Evolutionary conservation across 2,888 invertebrate genomes (phyloP).

Genomic region (Choristoneura rosaceana): DNA sequence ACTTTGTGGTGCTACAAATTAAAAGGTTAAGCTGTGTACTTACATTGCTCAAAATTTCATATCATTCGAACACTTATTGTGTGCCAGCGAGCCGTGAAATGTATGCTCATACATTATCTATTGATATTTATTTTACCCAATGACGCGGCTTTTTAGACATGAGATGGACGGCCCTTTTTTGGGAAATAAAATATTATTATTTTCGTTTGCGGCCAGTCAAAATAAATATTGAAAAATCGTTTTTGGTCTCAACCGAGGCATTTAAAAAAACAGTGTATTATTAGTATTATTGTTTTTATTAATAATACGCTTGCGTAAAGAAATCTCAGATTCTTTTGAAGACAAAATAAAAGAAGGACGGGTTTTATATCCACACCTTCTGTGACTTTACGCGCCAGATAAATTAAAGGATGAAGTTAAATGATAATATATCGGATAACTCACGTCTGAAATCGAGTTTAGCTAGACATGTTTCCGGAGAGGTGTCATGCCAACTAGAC

Average conservation of each 20-base stretch:
- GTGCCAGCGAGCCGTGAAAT: constrained; percentile 30
- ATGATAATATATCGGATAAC: no score
- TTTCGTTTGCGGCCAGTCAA: not conserved
- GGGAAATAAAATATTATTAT: constrained; percentile 6
- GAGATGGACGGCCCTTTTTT: constrained; percentile 10
- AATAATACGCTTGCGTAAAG: no score
- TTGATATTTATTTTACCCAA: constrained; percentile 30
- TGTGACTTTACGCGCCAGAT: no score
- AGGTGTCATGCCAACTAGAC: no score
- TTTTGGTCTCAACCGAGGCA: not conserved
- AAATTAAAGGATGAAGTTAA: no score
- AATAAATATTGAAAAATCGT: not conserved
- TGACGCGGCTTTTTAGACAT: constrained; percentile 22
- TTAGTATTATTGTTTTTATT: no score
- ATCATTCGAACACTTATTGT: constrained; percentile 23
- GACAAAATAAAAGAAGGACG: no score
- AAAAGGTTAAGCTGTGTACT: constrained; percentile 28
- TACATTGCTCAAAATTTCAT: constrained; percentile 6
- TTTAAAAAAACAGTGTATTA: not conserved
- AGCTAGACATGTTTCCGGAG: no score
- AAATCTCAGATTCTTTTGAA: no score
- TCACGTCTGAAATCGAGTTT: no score
- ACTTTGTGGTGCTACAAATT: constrained; percentile 14
- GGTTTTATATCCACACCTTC: no score
- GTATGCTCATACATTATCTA: constrained; percentile 36